Evolutionary conservation across 2,888 invertebrate genomes (phyloP).

Genomic region (Parochlus steinenii): DNA sequence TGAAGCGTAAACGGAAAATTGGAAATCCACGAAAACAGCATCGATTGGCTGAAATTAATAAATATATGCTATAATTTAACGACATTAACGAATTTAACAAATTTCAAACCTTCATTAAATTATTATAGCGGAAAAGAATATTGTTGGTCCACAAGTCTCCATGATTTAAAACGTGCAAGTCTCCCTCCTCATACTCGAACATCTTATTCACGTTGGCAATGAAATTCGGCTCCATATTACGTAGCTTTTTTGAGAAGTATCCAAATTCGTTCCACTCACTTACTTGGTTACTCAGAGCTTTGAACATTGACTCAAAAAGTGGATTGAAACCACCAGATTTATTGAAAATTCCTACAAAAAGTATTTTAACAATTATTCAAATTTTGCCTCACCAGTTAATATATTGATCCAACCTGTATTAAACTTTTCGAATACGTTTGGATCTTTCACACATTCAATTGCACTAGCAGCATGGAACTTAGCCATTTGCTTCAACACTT

Average conservation of each 20-base stretch:
- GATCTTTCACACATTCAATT: slow-evolving; percentile 28
- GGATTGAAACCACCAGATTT: slow-evolving; percentile 1
- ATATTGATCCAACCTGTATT: slow-evolving; percentile 4
- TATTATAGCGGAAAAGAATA: slow-evolving; percentile 5
- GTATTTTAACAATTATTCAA: too few species aligned
- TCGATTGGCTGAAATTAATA: neutral
- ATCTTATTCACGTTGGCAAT: slow-evolving; percentile 2
- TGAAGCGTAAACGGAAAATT: neutral
- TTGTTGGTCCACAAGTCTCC: slow-evolving; percentile 10
- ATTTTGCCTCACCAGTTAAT: too few species aligned
- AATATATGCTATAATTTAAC: too few species aligned
- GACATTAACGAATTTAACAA: too few species aligned
- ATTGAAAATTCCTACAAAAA: too few species aligned
- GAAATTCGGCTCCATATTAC: slow-evolving; percentile 1
- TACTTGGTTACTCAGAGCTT: slow-evolving; percentile 1
- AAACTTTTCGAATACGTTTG: slow-evolving; percentile 13
- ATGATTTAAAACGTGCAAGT: slow-evolving; percentile 4
- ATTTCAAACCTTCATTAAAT: too few species aligned
- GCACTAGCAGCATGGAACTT: slow-evolving; percentile 35
- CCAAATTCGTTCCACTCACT: slow-evolving; percentile 2
- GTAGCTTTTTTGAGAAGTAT: slow-evolving; percentile 8
- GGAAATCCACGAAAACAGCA: slow-evolving; percentile 1
- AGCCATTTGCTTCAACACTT: slow-evolving; percentile 30
- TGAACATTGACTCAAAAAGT: slow-evolving; percentile 3
- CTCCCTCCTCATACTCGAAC: neutral